These are phyloP conservation scores for Myotis findleyi DNA, from an alignment of 2,797 vertebrate genomes.

Conservation along the genomic window DNA sequence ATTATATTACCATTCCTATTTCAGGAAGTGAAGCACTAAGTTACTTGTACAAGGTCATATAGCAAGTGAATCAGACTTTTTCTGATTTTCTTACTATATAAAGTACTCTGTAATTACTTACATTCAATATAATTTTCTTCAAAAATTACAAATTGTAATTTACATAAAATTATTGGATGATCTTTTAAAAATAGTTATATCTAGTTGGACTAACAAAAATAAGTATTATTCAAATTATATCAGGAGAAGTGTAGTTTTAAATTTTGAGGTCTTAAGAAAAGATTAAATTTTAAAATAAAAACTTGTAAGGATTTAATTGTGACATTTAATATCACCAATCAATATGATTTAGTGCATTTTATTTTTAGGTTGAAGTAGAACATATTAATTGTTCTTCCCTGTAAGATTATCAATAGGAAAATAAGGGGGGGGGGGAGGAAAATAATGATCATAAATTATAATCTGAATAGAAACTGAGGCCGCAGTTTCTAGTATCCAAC, in stretches of 20 bases:
- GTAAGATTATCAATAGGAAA: conserved; percentile 25
- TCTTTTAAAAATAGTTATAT: conserved; percentile 54
- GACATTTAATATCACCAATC: conserved; percentile 6
- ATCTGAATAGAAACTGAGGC: conserved; percentile 19
- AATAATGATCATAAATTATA: conserved; percentile 14
- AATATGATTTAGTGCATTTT: conserved; percentile 50
- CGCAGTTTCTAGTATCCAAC: background rate
- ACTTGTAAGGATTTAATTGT: conserved; percentile 35
- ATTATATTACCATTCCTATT: background rate
- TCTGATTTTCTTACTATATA: conserved; percentile 30
- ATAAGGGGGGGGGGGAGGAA: background rate
- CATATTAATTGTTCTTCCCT: conserved; percentile 1
- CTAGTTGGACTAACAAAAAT: conserved; percentile 35
- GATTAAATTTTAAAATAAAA: conserved; percentile 53
- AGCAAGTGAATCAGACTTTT: conserved; percentile 31
- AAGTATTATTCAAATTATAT: conserved; percentile 47
- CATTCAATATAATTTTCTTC: background rate
- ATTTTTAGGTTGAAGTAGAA: conserved; percentile 27
- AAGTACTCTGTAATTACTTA: conserved; percentile 25
- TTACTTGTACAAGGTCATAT: background rate
- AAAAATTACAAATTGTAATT: background rate
- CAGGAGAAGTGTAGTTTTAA: conserved; percentile 43
- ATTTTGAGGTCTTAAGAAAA: conserved; percentile 51
- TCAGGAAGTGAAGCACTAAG: conserved; percentile 17
- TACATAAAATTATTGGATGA: conserved; percentile 25